Evolutionary conservation across 2,797 vertebrate species (phyloP).

Genomic region (Sitta carolinensis): DNA sequence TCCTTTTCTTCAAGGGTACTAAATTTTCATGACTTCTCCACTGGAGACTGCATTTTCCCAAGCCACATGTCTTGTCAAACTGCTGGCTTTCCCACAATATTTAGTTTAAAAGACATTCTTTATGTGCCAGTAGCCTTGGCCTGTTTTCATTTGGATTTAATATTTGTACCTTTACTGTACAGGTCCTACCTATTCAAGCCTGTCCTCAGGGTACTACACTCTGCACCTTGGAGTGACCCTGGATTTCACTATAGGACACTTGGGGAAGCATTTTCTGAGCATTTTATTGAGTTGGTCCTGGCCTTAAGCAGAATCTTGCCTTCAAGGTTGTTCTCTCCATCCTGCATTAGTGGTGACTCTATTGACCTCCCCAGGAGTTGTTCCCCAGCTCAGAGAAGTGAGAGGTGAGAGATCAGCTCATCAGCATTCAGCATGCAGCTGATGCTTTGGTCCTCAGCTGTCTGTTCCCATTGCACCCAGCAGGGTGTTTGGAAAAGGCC

Average conservation of each 20-base stretch:
- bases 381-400: not conserved
- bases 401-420: not conserved
- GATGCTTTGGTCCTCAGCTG: not conserved
- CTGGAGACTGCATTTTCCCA: not conserved
- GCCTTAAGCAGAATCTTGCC: not conserved
- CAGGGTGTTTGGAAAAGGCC: not conserved
- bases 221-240: not conserved
- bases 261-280: not conserved
- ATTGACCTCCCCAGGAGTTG: not conserved
- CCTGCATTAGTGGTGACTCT: not conserved
- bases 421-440: not conserved
- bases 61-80: not conserved
- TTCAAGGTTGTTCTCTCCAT: not conserved
- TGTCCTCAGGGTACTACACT: not conserved
- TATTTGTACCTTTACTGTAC: not conserved
- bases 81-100: not conserved
- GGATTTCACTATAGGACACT: not conserved
- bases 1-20: constrained; percentile 18
- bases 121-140: not conserved
- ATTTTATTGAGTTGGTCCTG: not conserved
- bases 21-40: not conserved
- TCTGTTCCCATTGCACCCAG: not conserved
- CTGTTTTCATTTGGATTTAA: not conserved
- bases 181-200: not conserved
- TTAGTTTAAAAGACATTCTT: not conserved